A percentile compares a stretch with the other conserved stretches of the same genome.
Evolutionary conservation across 2,888 invertebrate genomes (phyloP).

Genomic region (Hanleya hanleyi): DNA sequence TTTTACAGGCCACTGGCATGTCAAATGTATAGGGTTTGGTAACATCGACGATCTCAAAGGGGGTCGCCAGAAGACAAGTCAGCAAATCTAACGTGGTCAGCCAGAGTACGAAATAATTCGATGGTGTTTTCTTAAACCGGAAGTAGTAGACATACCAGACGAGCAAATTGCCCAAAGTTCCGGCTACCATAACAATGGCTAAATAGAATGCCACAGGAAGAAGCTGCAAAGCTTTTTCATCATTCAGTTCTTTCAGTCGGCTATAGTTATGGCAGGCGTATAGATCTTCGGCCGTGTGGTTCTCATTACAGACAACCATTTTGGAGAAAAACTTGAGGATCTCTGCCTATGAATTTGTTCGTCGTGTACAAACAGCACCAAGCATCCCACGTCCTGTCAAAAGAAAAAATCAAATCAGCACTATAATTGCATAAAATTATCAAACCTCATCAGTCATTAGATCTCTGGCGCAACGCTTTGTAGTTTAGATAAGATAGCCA

Average conservation of each 20-base stretch:
- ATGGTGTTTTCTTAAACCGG: conserved; percentile 15
- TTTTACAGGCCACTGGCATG: conserved; percentile 16
- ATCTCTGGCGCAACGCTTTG: too few species aligned
- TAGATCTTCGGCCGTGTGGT: neutral
- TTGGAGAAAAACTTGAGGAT: too few species aligned
- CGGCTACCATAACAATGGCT: conserved; percentile 15
- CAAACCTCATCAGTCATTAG: too few species aligned
- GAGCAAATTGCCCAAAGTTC: conserved; percentile 20
- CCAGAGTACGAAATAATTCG: conserved; percentile 19
- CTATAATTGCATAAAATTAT: too few species aligned
- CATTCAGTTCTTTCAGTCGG: conserved; percentile 44
- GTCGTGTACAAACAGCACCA: too few species aligned
- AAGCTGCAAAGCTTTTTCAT: conserved; percentile 30
- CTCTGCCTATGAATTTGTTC: too few species aligned
- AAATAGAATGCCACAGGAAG: conserved; percentile 21
- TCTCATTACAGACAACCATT: neutral
- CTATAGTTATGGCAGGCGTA: neutral
- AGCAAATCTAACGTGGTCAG: conserved; percentile 17
- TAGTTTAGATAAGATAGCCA: too few species aligned
- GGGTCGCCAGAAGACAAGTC: conserved; percentile 18
- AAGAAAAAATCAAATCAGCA: too few species aligned
- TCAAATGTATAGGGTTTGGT: conserved; percentile 16
- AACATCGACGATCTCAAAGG: conserved; percentile 25
- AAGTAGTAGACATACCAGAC: conserved; percentile 17
- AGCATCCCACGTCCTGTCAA: too few species aligned